Conservation (phyloP, 2,113 vertebrate species). For the Cebus imitator region DNA sequence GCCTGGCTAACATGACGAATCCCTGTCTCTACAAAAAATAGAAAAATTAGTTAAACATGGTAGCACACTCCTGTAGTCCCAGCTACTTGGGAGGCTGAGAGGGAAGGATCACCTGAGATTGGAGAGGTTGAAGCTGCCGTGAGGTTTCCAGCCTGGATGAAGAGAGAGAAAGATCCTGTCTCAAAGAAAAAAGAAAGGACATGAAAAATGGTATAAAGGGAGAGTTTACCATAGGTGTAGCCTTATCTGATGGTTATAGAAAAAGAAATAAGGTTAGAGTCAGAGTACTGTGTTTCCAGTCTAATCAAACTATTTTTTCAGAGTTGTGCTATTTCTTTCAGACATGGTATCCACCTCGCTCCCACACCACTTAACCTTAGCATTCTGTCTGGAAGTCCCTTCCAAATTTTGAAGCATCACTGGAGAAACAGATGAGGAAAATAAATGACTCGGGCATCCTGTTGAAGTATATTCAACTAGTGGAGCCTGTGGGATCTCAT, state of each 20-base stretch:
- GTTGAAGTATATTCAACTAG: slow-evolving; percentile 65
- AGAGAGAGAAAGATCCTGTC: too few species aligned
- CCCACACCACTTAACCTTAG: not conserved
- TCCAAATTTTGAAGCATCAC: slow-evolving; percentile 30
- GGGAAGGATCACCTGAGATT: too few species aligned
- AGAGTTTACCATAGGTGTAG: not conserved
- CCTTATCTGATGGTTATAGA: not conserved
- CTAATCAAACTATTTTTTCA: not conserved
- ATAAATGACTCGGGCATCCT: slow-evolving; percentile 39
- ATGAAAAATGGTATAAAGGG: not conserved
- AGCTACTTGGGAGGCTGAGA: too few species aligned
- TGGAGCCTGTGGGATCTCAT: slow-evolving; percentile 61
- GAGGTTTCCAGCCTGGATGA: too few species aligned
- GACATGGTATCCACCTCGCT: not conserved
- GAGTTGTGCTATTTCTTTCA: not conserved
- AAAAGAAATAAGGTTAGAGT: not conserved
- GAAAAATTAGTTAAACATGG: too few species aligned
- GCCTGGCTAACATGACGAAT: too few species aligned
- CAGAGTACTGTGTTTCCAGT: not conserved
- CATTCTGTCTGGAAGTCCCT: not conserved
- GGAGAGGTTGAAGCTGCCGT: too few species aligned
- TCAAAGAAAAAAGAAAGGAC: not conserved
- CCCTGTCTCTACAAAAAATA: too few species aligned
- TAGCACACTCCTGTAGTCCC: too few species aligned
- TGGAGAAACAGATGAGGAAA: not conserved